phyloP scores from a whole-genome alignment of 2,113 vertebrate genomes.

The Verasper variegatus region DNA sequence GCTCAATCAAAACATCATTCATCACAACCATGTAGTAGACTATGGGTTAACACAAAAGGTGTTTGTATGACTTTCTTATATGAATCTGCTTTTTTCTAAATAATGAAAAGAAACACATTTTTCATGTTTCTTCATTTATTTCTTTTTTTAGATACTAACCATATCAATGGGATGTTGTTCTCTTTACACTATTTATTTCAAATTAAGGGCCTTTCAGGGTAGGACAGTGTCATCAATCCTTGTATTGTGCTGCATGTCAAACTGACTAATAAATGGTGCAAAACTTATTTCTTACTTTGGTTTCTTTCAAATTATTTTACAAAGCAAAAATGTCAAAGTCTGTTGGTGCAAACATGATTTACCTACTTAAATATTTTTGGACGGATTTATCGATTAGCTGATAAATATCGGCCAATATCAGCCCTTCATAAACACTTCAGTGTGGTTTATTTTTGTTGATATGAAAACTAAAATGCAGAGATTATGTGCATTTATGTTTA shows the following conservation, averaged over 20 bases:
- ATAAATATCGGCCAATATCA: too few relatives aligned
- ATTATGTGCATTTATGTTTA: too few relatives aligned
- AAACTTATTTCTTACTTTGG: neutral
- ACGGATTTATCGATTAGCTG: too few relatives aligned
- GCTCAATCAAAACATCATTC: neutral
- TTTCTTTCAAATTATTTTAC: neutral
- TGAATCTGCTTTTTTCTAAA: neutral
- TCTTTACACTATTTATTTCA: conserved; percentile 71
- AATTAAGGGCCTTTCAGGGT: conserved; percentile 52
- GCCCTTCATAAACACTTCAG: too few relatives aligned
- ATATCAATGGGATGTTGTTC: conserved; percentile 35
- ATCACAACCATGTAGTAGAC: neutral
- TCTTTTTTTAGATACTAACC: conserved; percentile 59
- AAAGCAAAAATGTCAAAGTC: neutral
- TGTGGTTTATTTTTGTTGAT: too few relatives aligned
- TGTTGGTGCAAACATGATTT: too few relatives aligned
- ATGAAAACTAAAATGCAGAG: too few relatives aligned
- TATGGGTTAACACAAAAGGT: conserved; percentile 20
- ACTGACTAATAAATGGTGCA: conserved; percentile 69
- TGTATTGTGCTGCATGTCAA: conserved; percentile 45
- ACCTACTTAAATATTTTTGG: too few relatives aligned
- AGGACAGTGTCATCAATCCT: conserved; percentile 44
- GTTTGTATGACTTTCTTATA: conserved; percentile 8
- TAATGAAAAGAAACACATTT: conserved; percentile 2
- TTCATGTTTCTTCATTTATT: conserved; percentile 15